Base-by-base conservation (phyloP, 1,140 invertebrate genomes). In the Aphelinus certus region DNA sequence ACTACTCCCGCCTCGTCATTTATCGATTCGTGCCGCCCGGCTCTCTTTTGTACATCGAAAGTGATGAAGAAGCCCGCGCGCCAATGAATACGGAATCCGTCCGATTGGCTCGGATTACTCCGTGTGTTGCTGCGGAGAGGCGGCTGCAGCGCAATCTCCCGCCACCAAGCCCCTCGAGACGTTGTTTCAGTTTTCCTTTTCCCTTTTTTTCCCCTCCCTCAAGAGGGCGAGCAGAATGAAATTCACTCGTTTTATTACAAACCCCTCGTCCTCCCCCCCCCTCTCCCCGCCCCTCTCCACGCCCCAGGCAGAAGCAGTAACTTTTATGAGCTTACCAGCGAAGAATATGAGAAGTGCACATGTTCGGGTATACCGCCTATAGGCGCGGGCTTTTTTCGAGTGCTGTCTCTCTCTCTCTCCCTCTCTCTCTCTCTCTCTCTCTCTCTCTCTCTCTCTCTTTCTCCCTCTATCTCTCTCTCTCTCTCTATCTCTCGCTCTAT, bases 41-140 rank as follows among this genome's bases (percentile, higher is more conserved):
- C 26, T 45, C 46, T 64, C 62, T 49, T n/a, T 64, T 9, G 43
- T 58, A 60, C 57, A 47, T 26, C 42, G 48, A 4, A 42, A 61
- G 43, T 3, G 47, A 68, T 62, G 47, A 60, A 26, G 3, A 7
- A 64, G 26, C 46, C 43, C 6, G 46, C 5, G 45, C 43, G 6
- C 55, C 55, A 70, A 63, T 75, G 56, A 73, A 73, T 73, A 73
- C 55, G 46, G 47, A 67, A 63, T 68, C 55, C 42, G 26, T 57
- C 70, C 57, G 58, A 74, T 74, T 63, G 48, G 45, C 57, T 53
- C 9, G 5, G 2, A 42, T 47, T 1, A 3, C 60, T 9, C 9
- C 43, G 46, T 10, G 43, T 46, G 43, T 5, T 43, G 58, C 42
- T 60, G 45, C 58, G 42, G 26, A 42, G 42, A 4, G 45, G 45